Percentiles rank a stretch among this genome's conserved stretches.
Evolutionary conservation across 2,888 invertebrate species (phyloP).

Genomic region (Drosophila multiciliata): DNA sequence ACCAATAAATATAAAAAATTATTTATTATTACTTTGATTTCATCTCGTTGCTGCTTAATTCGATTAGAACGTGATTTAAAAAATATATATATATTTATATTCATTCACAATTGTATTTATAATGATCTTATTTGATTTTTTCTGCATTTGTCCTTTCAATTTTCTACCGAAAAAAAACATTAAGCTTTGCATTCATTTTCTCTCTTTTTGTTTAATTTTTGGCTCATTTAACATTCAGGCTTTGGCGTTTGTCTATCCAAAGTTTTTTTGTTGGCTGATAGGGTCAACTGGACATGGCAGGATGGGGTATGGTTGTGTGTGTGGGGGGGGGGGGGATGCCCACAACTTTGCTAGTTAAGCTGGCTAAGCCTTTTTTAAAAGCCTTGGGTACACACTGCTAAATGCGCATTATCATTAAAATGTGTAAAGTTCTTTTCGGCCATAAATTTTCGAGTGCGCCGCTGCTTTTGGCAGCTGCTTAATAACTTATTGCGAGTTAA

Average conservation of each 20-base stretch:
- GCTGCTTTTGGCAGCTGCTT: slow-evolving; percentile 45
- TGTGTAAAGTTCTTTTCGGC: slow-evolving; percentile 69
- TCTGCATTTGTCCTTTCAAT: background rate
- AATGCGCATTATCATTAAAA: slow-evolving; percentile 82
- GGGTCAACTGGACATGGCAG: slow-evolving; percentile 32
- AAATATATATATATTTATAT: background rate
- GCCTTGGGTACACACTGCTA: slow-evolving; percentile 77
- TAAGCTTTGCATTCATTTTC: slow-evolving; percentile 20
- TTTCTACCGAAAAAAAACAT: slow-evolving; percentile 12
- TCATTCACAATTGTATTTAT: slow-evolving; percentile 4
- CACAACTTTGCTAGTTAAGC: slow-evolving; percentile 76
- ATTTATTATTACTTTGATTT: background rate
- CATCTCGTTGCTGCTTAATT: background rate
- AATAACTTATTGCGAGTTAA: slow-evolving; percentile 62
- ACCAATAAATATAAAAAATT: background rate
- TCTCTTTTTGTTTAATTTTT: slow-evolving; percentile 16
- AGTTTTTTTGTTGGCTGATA: slow-evolving; percentile 39
- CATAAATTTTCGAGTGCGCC: slow-evolving; percentile 67
- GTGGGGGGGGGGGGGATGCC: background rate
- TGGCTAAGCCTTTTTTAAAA: slow-evolving; percentile 79
- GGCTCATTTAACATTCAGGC: slow-evolving; percentile 76
- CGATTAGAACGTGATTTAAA: background rate
- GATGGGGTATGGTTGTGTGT: no score
- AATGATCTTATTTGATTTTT: slow-evolving; percentile 6
- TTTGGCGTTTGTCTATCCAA: slow-evolving; percentile 60